Evolutionary conservation across 2,113 vertebrate species (phyloP), one percentile per base, ranked within the genome.

Genomic region (Lucifuga dentata): DNA sequence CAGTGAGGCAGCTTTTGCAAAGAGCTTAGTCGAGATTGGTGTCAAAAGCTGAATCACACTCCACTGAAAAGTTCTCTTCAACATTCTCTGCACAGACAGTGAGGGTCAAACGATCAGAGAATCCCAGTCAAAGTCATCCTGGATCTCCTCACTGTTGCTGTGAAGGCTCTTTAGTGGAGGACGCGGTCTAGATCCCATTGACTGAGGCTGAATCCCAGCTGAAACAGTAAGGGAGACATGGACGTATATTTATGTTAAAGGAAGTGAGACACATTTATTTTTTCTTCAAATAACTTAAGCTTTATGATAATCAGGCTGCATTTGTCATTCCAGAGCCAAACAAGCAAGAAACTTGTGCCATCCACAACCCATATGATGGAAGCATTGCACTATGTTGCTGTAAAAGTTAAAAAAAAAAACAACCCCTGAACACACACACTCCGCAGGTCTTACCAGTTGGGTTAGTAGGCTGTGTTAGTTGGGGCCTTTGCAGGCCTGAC

Each of bases 81-180:
- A 1, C 2, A 19, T 40, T 33, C 13, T 52, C 13, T 32, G 21
- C 15, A 7, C 65, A 41, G 55, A 1, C 23, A 1, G 1, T 1
- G 5, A 33, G 1, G 17, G 19, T 91, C 72, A 94, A 29, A 48
- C 80, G 2, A 93, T 86, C 32, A 94, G 84, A 33, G 93, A 93
- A 53, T 94, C 93, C 93, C 93, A 94, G 72, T 94, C 92, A 49
- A 94, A 94, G 78, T 94, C 93, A 1, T 94, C 93, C 79, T 91
- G 92, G 78, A 94, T 63, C 86, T 94, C 93, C 72, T 94, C 93
- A 2, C 93, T 94, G 88, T 91, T 93, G 87, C 89, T 92, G 44
- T 92, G 92, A 48, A 91, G 84, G 49, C 77, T 83, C 86, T 90
- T 92, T 29, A 93, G 71, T 4, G 89, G 85, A 10, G 88, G 90